A percentile compares a stretch with the other conserved stretches of the same genome.
These are phyloP conservation scores for Akabosia matsudoensis DNA, from an alignment of 1,140 invertebrate genomes.

Conservation along the genomic window DNA sequence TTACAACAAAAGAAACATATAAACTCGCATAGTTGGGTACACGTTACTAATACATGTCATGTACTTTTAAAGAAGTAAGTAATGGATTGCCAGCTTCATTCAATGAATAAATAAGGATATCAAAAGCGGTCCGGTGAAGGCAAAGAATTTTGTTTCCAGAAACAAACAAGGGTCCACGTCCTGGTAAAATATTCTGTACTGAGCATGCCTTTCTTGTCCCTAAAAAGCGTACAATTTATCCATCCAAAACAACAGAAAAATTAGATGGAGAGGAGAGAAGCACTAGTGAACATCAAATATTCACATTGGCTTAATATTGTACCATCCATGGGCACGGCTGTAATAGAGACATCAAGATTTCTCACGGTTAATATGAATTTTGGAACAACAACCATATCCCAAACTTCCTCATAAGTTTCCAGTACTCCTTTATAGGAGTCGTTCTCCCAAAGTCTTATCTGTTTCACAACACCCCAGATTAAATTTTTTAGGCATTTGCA, in stretches of 20 bases:
- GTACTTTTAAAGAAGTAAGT: not conserved
- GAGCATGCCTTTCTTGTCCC: not conserved
- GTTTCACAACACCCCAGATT: not conserved
- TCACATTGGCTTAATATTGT: no score
- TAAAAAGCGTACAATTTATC: not conserved
- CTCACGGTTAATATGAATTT: not conserved
- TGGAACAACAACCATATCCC: not conserved
- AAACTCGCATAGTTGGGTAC: no score
- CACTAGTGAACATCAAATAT: not conserved
- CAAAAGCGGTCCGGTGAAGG: not conserved
- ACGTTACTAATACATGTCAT: no score
- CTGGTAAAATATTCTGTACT: not conserved
- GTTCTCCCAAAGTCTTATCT: conserved; percentile 8
- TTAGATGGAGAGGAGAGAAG: not conserved
- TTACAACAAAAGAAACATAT: no score
- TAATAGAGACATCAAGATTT: not conserved
- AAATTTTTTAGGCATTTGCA: not conserved
- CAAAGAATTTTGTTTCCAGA: not conserved
- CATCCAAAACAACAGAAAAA: not conserved
- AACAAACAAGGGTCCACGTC: not conserved
- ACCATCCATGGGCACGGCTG: not conserved
- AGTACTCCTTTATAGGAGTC: not conserved
- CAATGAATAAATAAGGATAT: not conserved
- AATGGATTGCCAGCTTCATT: not conserved
- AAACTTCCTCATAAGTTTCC: conserved; percentile 8